Percentiles rank a stretch among this genome's conserved stretches.
These are phyloP conservation scores for Salticus scenicus DNA, from an alignment of 2,888 invertebrate species.

Conservation along the genomic window DNA sequence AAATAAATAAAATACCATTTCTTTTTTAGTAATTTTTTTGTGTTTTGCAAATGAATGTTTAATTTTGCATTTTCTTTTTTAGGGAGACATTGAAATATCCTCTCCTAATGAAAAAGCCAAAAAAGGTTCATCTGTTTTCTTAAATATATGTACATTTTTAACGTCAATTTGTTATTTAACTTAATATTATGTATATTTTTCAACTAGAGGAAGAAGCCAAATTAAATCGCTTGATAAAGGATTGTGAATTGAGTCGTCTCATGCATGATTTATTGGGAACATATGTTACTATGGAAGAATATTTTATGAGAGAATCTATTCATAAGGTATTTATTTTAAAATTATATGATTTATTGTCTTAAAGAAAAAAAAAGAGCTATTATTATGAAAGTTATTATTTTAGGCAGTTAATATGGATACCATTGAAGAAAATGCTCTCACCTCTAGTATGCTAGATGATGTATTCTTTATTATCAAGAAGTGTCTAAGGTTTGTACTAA, in stretches of 20 bases:
- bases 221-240: conserved; percentile 82
- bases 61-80: conserved; percentile 20
- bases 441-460: conserved; percentile 96
- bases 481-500: conserved; percentile 84
- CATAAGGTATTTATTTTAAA: conserved; percentile 82
- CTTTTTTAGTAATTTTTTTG: conserved; percentile 6
- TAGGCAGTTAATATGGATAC: conserved; percentile 77
- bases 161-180: neutral
- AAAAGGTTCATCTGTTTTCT: conserved; percentile 26
- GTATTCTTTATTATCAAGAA: conserved; percentile 97
- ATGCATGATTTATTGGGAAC: conserved; percentile 83
- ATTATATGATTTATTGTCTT: too few relatives aligned
- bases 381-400: neutral
- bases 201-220: conserved; percentile 71
- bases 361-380: too few relatives aligned
- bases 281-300: conserved; percentile 94
- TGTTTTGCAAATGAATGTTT: neutral
- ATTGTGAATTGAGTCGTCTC: conserved; percentile 79
- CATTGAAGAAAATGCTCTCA: conserved; percentile 77
- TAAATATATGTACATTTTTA: neutral
- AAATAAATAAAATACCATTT: too few relatives aligned
- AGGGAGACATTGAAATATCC: conserved; percentile 68
- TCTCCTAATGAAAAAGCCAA: conserved; percentile 52
- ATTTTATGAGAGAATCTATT: conserved; percentile 95
- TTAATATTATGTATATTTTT: conserved; percentile 29